Evolutionary conservation across 2,113 vertebrate genomes (phyloP).

Genomic region (Glareola pratincola): DNA sequence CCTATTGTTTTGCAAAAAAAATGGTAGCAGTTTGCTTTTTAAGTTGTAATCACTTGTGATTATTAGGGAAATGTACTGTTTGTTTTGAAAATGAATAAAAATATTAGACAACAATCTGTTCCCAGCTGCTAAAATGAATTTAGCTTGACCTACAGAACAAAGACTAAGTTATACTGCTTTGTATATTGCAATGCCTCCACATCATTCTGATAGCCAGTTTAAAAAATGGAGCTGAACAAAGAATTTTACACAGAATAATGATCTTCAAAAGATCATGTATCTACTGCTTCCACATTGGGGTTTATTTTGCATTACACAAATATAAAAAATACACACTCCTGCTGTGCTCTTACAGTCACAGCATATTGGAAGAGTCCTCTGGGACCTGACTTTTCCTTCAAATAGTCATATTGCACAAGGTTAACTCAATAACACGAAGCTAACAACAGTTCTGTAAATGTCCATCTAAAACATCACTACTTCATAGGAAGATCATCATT

Average conservation of each 20-base stretch:
- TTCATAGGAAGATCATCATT: background rate
- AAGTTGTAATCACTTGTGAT: slow-evolving; percentile 20
- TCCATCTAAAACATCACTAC: background rate
- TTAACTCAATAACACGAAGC: slow-evolving; percentile 23
- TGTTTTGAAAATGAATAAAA: slow-evolving; percentile 45
- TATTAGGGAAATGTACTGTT: slow-evolving; percentile 42
- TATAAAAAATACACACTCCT: slow-evolving; percentile 5
- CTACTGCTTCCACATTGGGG: background rate
- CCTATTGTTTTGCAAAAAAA: slow-evolving; percentile 20
- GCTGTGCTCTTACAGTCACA: slow-evolving; percentile 12
- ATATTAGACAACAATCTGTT: slow-evolving; percentile 29
- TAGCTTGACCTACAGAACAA: slow-evolving; percentile 51
- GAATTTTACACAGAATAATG: slow-evolving; percentile 15
- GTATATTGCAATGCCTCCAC: background rate
- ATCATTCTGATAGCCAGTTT: background rate
- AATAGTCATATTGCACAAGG: slow-evolving; percentile 11
- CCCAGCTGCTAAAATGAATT: slow-evolving; percentile 33
- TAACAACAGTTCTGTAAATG: background rate
- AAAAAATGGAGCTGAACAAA: slow-evolving; percentile 25
- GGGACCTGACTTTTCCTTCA: slow-evolving; percentile 23
- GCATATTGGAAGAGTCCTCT: slow-evolving; percentile 9
- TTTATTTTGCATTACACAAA: slow-evolving; percentile 46
- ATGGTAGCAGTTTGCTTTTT: slow-evolving; percentile 21
- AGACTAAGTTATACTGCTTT: background rate
- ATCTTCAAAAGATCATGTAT: slow-evolving; percentile 33